Evolutionary conservation across 1,140 invertebrate genomes (phyloP).

Genomic region (Saccostrea glomerata): DNA sequence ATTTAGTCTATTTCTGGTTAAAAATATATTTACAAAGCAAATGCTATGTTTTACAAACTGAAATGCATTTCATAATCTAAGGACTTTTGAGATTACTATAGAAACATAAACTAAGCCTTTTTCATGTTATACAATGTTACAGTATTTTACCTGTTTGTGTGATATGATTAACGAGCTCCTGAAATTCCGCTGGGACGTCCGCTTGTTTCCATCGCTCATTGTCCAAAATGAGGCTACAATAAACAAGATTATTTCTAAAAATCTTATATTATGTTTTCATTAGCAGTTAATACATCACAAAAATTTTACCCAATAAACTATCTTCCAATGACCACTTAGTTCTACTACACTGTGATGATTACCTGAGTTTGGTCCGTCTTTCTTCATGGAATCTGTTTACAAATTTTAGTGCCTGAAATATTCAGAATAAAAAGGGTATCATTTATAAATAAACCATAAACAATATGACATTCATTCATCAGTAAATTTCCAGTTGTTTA

Average conservation of each 20-base stretch:
- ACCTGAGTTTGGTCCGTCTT: slow-evolving; percentile 89
- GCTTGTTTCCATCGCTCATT: slow-evolving; percentile 95
- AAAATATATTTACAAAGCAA: too few relatives aligned
- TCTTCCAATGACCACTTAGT: too few relatives aligned
- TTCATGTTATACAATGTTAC: too few relatives aligned
- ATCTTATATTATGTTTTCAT: background rate
- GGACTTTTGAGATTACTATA: too few relatives aligned
- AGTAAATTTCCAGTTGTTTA: background rate
- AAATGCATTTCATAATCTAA: too few relatives aligned
- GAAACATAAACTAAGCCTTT: too few relatives aligned
- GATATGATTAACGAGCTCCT: slow-evolving; percentile 89
- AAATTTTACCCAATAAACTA: too few relatives aligned
- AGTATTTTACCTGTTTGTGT: slow-evolving; percentile 71
- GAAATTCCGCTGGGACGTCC: slow-evolving; percentile 93
- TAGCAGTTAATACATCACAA: background rate
- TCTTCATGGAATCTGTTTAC: slow-evolving; percentile 94
- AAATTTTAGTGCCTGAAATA: slow-evolving; percentile 90
- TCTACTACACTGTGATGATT: slow-evolving; percentile 65
- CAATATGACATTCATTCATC: background rate
- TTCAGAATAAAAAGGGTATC: background rate
- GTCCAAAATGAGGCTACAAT: slow-evolving; percentile 85
- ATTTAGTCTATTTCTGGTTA: too few relatives aligned
- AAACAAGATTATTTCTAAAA: background rate
- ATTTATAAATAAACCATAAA: too few relatives aligned
- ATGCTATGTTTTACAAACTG: too few relatives aligned